phyloP scores from a whole-genome alignment of 2,797 vertebrate species.

The Austrolebias charrua region DNA sequence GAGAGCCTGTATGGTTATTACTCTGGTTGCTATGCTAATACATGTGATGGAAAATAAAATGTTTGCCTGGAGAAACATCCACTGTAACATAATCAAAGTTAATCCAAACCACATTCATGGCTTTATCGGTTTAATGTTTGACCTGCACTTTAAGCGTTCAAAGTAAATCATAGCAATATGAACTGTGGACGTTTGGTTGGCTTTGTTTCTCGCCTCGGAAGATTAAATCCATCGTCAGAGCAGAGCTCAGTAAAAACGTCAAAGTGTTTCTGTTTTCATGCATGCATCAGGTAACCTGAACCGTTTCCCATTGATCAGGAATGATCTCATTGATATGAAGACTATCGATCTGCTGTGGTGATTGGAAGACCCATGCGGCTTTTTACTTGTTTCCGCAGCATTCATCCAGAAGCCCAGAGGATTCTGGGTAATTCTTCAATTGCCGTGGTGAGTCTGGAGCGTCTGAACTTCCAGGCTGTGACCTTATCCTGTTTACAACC shows the following conservation, averaged over 20 bases:
- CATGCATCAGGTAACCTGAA: background rate
- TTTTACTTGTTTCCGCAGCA: constrained; percentile 40
- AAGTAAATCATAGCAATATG: too few species aligned
- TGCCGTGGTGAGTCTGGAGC: constrained; percentile 88
- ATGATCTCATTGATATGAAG: background rate
- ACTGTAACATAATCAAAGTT: background rate
- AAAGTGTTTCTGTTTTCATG: background rate
- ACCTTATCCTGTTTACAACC: constrained; percentile 70
- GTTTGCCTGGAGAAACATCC: background rate
- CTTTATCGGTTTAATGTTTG: too few species aligned
- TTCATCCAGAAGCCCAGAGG: constrained; percentile 69
- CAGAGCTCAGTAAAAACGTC: background rate
- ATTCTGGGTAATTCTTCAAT: constrained; percentile 77
- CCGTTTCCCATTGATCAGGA: background rate
- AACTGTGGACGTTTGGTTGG: background rate
- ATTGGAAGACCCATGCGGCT: background rate
- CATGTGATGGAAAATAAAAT: background rate
- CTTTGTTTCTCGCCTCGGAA: background rate
- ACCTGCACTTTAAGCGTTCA: too few species aligned
- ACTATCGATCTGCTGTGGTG: background rate
- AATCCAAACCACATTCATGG: background rate
- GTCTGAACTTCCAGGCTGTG: constrained; percentile 82
- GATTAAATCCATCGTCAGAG: background rate
- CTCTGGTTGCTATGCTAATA: background rate
- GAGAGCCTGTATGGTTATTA: background rate